Evolutionary conservation across 2,888 invertebrate genomes (phyloP), one percentile per base, ranked within the genome.

Genomic region (Alsophila aescularia): DNA sequence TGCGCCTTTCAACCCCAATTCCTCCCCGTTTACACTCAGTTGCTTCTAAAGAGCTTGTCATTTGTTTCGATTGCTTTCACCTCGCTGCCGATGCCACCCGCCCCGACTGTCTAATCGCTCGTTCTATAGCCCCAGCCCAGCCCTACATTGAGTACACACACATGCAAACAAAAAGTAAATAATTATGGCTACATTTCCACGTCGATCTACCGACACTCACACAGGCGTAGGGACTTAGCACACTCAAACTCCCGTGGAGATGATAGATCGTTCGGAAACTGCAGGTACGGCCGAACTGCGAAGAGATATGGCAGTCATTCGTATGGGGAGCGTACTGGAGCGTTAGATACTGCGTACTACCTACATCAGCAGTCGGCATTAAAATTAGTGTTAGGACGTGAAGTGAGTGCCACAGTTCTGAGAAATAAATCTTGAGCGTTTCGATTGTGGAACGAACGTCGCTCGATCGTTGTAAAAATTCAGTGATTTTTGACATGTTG

Each of bases 241-340:
- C 49, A 47, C 58, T 64, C 59, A 58, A 56, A 40, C 64, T 48
- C 45, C 45, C 29, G 45, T 29, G 37, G 45, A 36, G 67, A 62
- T 64, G 67, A 73, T 61, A 60, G 63, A 70, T 70, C 56, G 65
- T 53, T 62, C 55, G 62, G 51, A 53, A 55, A 45, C 49, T 47
- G 39, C 32, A 35, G 50, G 58, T 53, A 41, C 41, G 16, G 14
- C 27, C 24, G 14, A 40, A 24, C 24, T 14, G 51, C 44, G 52
- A 59, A 43, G 60, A 47, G 47, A 57, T 43, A 52, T 57, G 47
- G 48, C 43, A 39, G 27, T 8, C 51, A 51, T 43, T 51, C 51
- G 9, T 27, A 42, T 31, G 24, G 14, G 36, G 40, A 10, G 29
- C 29, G 29, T 5, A 40, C 24, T 18, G 18, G 18, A 37, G 37